Base-by-base conservation (phyloP, 2,797 vertebrate species). In the Salmo trutta region DNA sequence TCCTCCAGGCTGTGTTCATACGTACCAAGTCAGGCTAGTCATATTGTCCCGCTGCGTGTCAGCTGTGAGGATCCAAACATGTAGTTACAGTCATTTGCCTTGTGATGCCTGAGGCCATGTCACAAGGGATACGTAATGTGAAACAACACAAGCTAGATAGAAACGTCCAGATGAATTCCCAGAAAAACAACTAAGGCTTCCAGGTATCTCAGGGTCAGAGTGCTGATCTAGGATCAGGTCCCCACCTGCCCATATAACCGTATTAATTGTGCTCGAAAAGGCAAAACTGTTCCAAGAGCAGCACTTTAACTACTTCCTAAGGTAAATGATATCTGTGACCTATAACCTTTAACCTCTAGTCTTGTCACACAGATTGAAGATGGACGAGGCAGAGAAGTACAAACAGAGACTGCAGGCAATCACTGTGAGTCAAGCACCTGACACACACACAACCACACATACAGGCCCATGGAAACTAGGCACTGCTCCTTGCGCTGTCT, bases 381-480 rank as follows among this genome's bases (percentile, higher is more conserved):
- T 95, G 94, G 94, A 95, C 78, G 94, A 95, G 85, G 76, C 88
- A 1, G 92, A 94, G 81, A 93, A 93, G 84, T 95, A 95, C 91
- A 86, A 94, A 89, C 93, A 93, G 86, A 87, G 94, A 81, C 87
- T 94, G 76, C 90, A 94, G 81, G 93, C 92, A 75, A 95, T 95
- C 78, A 92, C 92, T 79, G 94, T 95, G 84, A 91, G 94, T 91
- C 36, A 2, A 72, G 29, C 29, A 17, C 17, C 66, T 10, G 4
- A 3, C 64, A 10, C 68, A 27, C 52, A 16, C 67, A 74, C n/a
- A 36, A n/a, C 54, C 19, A 59, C 21, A 41, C 33, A 33, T 29
- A n/a, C 33, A 79, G 27, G 68, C 73, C 81, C 69, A 73, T 74
- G 79, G 53, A 81, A 80, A 75, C 73, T 51, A 47, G 77, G 77